These are phyloP conservation scores for Pemphigus obesinymphae DNA, from an alignment of 1,140 invertebrate genomes.

Conservation along the genomic window DNA sequence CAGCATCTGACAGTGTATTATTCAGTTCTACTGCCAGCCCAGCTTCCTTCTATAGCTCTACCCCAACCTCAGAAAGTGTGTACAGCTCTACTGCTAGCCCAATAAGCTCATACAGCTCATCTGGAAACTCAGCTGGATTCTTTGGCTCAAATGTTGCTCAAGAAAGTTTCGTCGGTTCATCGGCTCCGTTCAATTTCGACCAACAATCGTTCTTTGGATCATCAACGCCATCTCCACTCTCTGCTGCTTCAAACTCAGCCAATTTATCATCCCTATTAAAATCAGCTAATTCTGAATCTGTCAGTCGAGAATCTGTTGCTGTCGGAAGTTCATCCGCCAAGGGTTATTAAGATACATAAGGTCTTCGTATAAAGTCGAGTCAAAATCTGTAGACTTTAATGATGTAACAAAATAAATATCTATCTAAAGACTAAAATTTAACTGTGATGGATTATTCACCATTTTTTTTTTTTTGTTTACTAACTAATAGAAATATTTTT, in stretches of 20 bases:
- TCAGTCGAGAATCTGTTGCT: background rate
- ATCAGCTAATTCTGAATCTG: background rate
- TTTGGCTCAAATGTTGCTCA: background rate
- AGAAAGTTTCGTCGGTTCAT: slow-evolving; percentile 2
- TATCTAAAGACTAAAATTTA: background rate
- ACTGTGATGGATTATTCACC: background rate
- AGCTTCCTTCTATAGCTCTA: background rate
- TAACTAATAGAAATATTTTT: background rate
- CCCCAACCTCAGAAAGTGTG: background rate
- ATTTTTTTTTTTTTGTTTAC: background rate
- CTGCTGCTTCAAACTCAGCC: background rate
- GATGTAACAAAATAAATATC: slow-evolving; percentile 10
- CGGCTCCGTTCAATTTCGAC: background rate
- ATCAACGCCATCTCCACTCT: slow-evolving; percentile 18
- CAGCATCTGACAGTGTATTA: background rate
- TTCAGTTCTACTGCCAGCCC: background rate
- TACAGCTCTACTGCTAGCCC: background rate
- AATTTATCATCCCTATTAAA: background rate
- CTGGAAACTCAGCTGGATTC: background rate
- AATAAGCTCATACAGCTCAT: background rate
- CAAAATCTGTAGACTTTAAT: background rate
- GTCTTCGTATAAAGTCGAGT: too few species aligned
- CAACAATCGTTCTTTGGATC: slow-evolving; percentile 8
- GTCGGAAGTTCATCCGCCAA: background rate
- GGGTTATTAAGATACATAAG: background rate